A percentile compares a stretch with the other conserved stretches of the same genome.
Evolutionary conservation across 2,888 invertebrate genomes (phyloP).

Genomic region (Phaonia tiefii): DNA sequence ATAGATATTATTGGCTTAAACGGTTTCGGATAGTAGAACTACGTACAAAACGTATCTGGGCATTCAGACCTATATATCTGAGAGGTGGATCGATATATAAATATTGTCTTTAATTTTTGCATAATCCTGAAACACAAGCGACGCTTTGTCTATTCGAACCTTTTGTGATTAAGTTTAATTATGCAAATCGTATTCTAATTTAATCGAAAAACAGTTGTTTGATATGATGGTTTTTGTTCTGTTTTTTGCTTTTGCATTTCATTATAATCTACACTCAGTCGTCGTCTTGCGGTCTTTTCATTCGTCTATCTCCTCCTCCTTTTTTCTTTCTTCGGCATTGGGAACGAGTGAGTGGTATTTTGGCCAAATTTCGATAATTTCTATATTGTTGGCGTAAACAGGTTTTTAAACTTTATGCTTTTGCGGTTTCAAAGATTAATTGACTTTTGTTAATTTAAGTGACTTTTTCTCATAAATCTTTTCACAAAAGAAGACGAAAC

Average conservation of each 20-base stretch:
- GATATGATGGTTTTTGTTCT: slow-evolving; percentile 61
- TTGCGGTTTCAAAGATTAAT: slow-evolving; percentile 45
- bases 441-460: slow-evolving; percentile 49
- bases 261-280: background rate
- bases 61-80: no score
- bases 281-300: background rate
- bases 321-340: background rate
- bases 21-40: no score
- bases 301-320: background rate
- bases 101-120: slow-evolving; percentile 52
- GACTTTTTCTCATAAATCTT: slow-evolving; percentile 55
- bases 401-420: slow-evolving; percentile 34
- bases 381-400: slow-evolving; percentile 5
- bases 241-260: background rate
- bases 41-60: no score
- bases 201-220: slow-evolving; percentile 66
- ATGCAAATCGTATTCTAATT: slow-evolving; percentile 75
- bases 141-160: slow-evolving; percentile 59
- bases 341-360: no score
- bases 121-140: slow-evolving; percentile 52
- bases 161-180: slow-evolving; percentile 67
- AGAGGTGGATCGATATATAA: no score
- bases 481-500: slow-evolving; percentile 13
- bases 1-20: no score
- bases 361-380: slow-evolving; percentile 12